Evolutionary conservation across 53 echinoderm and acorn worm species (phyloP).

Genomic region (Patiria pectinifera): DNA sequence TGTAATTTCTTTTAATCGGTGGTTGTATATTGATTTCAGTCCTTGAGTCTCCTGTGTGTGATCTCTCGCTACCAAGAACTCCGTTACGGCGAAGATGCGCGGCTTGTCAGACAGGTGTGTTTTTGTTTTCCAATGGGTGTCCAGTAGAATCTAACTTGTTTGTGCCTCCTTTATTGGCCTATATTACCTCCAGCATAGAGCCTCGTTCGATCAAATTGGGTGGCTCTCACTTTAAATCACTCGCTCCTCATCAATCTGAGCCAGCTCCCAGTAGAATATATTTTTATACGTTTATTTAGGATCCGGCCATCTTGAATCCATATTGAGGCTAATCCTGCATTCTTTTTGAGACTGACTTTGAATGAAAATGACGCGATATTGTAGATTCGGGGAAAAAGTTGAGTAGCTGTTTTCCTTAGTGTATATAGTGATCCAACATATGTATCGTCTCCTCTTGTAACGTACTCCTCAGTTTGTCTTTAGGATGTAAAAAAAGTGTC

Average conservation of each 20-base stretch:
- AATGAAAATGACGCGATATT: no score
- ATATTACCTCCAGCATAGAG: background rate
- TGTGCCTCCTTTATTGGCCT: background rate
- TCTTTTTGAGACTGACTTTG: no score
- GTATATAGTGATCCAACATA: no score
- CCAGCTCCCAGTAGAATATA: background rate
- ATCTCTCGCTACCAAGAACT: constrained; percentile 68
- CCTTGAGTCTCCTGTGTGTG: constrained; percentile 50
- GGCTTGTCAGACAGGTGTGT: constrained; percentile 44
- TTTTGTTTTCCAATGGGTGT: background rate
- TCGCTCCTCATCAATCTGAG: background rate
- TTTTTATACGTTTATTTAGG: background rate
- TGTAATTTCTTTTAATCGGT: no score
- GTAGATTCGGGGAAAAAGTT: no score
- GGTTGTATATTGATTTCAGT: constrained; percentile 18
- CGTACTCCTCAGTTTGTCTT: no score
- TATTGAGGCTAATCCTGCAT: no score
- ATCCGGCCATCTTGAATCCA: no score
- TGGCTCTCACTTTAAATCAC: background rate
- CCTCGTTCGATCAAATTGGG: background rate
- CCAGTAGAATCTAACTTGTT: background rate
- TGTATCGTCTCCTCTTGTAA: no score
- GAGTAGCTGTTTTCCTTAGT: no score
- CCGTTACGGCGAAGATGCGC: constrained; percentile 45
- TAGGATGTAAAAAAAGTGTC: no score